These are phyloP conservation scores for Machimus rusticus DNA, from an alignment of 2,888 invertebrate species.

Conservation along the genomic window DNA sequence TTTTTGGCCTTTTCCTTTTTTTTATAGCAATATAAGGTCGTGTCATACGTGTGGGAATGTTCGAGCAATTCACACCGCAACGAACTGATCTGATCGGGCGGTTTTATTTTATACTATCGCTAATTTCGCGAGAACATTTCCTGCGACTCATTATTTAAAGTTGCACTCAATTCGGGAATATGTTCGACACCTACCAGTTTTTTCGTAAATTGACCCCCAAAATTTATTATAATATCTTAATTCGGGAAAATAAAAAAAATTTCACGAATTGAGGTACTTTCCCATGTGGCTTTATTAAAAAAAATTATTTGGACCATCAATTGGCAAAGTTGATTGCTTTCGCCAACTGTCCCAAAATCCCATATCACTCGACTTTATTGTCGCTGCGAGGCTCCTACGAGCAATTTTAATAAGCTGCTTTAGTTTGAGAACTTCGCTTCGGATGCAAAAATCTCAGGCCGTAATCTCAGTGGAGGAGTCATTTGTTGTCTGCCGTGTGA, in stretches of 20 bases:
- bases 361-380: background rate
- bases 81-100: background rate
- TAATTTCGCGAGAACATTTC: background rate
- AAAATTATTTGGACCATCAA: background rate
- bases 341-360: background rate
- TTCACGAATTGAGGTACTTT: background rate
- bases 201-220: background rate
- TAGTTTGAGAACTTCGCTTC: background rate
- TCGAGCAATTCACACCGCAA: background rate
- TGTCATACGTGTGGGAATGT: constrained; percentile 15
- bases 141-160: background rate
- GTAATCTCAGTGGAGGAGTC: constrained; percentile 21
- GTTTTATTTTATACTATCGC: background rate
- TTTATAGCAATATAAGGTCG: background rate
- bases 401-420: background rate
- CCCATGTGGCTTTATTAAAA: background rate
- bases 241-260: background rate
- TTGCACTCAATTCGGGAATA: background rate
- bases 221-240: background rate
- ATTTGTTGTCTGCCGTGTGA: constrained; percentile 40
- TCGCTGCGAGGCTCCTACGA: background rate
- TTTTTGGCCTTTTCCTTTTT: background rate
- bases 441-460: background rate
- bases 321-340: background rate
- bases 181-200: background rate